Percentiles rank a stretch among this genome's conserved stretches.
Conservation (phyloP, 1,140 invertebrate genomes). For the Onthophagus taurus region DNA sequence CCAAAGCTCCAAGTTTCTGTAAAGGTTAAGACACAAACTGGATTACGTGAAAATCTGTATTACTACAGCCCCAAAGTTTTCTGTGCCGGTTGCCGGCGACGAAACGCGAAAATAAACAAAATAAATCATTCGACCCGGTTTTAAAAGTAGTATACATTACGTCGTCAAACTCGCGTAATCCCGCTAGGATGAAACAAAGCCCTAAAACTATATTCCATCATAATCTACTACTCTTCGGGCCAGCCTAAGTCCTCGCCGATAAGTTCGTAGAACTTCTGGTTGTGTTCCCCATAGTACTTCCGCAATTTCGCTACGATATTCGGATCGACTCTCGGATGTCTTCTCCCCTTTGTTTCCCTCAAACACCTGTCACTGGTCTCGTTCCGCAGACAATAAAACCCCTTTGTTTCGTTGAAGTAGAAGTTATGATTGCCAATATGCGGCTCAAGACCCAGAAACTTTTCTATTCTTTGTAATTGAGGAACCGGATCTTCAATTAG, state of each 20-base stretch:
- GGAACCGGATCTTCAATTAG: slow-evolving; percentile 91
- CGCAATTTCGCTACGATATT: slow-evolving; percentile 77
- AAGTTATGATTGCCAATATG: slow-evolving; percentile 81
- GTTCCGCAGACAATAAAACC: slow-evolving; percentile 89
- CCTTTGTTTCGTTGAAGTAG: slow-evolving; percentile 94
- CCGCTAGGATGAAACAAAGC: too few species aligned
- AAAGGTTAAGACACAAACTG: too few species aligned
- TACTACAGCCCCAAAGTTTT: too few species aligned
- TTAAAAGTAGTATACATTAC: too few species aligned
- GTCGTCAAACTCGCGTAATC: too few species aligned
- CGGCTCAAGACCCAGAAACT: slow-evolving; percentile 75
- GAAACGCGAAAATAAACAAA: too few species aligned
- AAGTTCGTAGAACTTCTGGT: slow-evolving; percentile 90
- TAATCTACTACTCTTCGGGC: slow-evolving; percentile 61
- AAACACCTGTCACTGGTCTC: slow-evolving; percentile 84
- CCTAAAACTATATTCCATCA: too few species aligned
- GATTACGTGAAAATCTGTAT: too few species aligned
- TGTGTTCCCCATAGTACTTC: slow-evolving; percentile 90
- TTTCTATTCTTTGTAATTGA: slow-evolving; percentile 78
- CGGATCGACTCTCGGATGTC: slow-evolving; percentile 80
- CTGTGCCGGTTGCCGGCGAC: too few species aligned
- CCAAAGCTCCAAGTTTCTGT: too few species aligned
- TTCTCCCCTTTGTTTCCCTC: slow-evolving; percentile 87
- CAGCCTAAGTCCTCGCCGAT: slow-evolving; percentile 86
- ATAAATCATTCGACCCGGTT: too few species aligned